Conservation (phyloP, 2,888 invertebrate genomes). For the Reticulitermes lucifugus region DNA sequence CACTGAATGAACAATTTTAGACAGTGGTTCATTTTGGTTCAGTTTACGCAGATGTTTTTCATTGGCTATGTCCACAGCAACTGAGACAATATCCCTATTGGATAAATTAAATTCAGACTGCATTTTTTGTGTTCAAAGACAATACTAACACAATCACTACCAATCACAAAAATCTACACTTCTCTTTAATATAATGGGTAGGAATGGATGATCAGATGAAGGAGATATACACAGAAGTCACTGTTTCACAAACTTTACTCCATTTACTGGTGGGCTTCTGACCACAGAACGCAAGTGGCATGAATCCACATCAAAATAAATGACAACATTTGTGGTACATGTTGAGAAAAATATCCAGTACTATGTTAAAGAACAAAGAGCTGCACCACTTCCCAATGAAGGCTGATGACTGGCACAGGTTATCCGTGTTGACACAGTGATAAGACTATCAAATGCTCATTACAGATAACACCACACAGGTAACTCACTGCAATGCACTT, state of each 20-base stretch:
- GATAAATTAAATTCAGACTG: not conserved
- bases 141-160: too few species aligned
- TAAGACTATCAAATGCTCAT: not conserved
- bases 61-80: conserved; percentile 48
- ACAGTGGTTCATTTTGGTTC: conserved; percentile 41
- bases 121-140: conserved; percentile 7
- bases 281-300: too few species aligned
- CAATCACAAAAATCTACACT: too few species aligned
- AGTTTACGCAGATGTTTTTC: conserved; percentile 45
- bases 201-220: too few species aligned
- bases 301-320: not conserved
- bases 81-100: conserved; percentile 47
- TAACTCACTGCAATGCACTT: not conserved
- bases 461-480: not conserved
- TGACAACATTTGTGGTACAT: not conserved
- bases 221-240: too few species aligned
- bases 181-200: too few species aligned
- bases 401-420: not conserved
- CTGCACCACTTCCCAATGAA: not conserved
- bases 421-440: not conserved
- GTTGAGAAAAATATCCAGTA: too few species aligned
- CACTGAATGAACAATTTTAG: conserved; percentile 40
- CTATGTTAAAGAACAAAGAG: not conserved
- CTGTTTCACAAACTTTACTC: too few species aligned
- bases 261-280: too few species aligned